Evolutionary conservation across 1,140 invertebrate species (phyloP), one percentile per base, ranked within the genome.

Genomic region (Anastrepha ludens): DNA sequence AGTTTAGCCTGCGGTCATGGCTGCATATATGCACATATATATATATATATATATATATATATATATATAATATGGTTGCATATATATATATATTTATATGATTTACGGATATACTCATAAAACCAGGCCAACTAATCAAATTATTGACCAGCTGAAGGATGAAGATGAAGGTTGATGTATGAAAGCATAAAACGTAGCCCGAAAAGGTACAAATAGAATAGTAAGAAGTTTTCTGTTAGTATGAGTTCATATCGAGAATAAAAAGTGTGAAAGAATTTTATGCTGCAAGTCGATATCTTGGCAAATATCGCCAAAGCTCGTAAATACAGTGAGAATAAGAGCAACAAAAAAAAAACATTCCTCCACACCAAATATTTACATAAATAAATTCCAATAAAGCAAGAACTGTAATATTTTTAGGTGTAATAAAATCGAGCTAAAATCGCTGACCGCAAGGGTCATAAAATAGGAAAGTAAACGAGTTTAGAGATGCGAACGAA

Each of bases 361-460:
- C 13, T 74, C 47, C 17, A 55, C 44, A 11, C 20, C 47, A 81
- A 1, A 11, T 15, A n/a, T 55, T 20, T 55, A 81, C 47, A 29
- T 20, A 81, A 81, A 81, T 55, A 55, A 81, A 81, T 81, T 47
- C 17, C 74, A 20, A 81, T 58, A 62, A n/a, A 62, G 17, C 60
- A 13, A 9, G 11, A 67, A 29, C 29, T 29, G 29, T 29, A 67
- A 11, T 6, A 47, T 47, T 55, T 58, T 20, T 29, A 55, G 17
- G 20, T 81, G 4, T 20, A 55, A 58, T 58, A 81, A 55, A 81
- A 67, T 11, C 0, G 29, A 67, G 15, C n/a, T 50, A 81, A 81
- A 81, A 55, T 50, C 47, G 74, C 50, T 58, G 47, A 81, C 74
- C 74, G 47, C 74, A 55, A 81, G 5, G 7, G 74, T 3, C 3